A percentile compares a stretch with the other conserved stretches of the same genome.
These are phyloP conservation scores for Drosophila histrio DNA, from an alignment of 2,888 invertebrate species.

Conservation along the genomic window DNA sequence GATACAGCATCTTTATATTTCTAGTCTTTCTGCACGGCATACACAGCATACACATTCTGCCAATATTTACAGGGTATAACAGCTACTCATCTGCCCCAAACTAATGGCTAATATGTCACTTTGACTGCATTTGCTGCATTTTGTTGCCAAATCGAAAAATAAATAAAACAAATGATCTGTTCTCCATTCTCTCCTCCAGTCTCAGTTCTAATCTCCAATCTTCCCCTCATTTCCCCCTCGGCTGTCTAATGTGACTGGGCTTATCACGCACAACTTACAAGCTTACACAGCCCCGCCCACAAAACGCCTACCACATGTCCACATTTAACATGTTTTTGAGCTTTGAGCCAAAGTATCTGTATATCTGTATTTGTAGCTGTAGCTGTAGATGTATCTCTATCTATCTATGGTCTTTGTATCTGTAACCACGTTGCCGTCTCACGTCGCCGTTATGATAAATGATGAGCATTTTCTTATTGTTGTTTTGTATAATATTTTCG, in stretches of 20 bases:
- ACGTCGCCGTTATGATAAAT: constrained; percentile 75
- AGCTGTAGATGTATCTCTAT: constrained; percentile 42
- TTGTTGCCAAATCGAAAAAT: constrained; percentile 70
- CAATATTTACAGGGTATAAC: background rate
- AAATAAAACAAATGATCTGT: constrained; percentile 74
- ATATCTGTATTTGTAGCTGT: constrained; percentile 46
- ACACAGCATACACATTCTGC: background rate
- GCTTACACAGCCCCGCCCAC: constrained; percentile 44
- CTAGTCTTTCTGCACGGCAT: background rate
- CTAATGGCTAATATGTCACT: constrained; percentile 68
- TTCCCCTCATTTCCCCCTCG: background rate
- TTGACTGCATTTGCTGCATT: constrained; percentile 65
- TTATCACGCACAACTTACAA: constrained; percentile 63
- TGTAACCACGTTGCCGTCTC: constrained; percentile 50
- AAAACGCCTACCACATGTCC: constrained; percentile 71
- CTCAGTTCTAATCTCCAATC: background rate
- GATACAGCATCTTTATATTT: background rate
- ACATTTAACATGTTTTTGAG: constrained; percentile 73
- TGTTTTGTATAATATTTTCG: constrained; percentile 56
- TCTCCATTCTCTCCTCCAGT: background rate
- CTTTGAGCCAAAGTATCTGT: constrained; percentile 52
- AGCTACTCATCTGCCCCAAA: constrained; percentile 1
- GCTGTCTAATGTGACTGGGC: constrained; percentile 33
- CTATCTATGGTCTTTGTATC: constrained; percentile 27
- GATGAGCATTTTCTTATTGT: constrained; percentile 55